These are phyloP conservation scores for Geococcyx californianus DNA, from an alignment of 2,113 vertebrate genomes.

Conservation along the genomic window DNA sequence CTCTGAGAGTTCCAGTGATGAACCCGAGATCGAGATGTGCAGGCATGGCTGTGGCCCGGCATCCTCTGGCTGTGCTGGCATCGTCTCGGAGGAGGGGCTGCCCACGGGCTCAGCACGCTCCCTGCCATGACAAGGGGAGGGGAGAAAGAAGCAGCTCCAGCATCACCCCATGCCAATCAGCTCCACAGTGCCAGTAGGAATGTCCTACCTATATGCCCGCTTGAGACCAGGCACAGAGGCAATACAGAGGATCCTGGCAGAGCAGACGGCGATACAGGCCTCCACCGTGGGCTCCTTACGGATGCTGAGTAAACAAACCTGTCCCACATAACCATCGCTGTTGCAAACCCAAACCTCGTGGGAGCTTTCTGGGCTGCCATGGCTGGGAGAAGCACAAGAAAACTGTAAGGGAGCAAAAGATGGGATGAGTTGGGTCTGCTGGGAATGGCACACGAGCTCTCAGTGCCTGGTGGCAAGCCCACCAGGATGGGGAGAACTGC, in stretches of 20 bases:
- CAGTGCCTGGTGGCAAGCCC: accelerated
- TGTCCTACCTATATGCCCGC: constrained; percentile 61
- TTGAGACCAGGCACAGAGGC: constrained; percentile 94
- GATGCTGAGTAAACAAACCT: constrained; percentile 96
- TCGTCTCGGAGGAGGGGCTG: constrained; percentile 51
- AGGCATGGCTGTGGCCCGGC: constrained; percentile 83
- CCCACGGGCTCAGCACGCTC: constrained; percentile 74
- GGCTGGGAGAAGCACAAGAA: constrained; percentile 96
- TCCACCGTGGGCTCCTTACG: constrained; percentile 94
- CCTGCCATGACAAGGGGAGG: constrained; percentile 45
- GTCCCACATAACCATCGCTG: constrained; percentile 96
- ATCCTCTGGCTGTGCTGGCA: constrained; percentile 31
- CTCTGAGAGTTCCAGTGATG: constrained; percentile 85
- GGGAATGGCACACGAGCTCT: accelerated
- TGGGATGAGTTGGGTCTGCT: not conserved
- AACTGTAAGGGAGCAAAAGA: constrained; percentile 76
- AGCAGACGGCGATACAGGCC: constrained; percentile 97
- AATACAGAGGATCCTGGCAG: constrained; percentile 95
- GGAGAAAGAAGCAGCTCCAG: constrained; percentile 5
- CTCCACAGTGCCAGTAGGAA: not conserved
- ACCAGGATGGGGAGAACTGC: accelerated
- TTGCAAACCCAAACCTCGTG: constrained; percentile 99
- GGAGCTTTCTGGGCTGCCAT: constrained; percentile 87
- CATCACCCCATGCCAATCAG: not conserved
- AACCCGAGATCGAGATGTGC: constrained; percentile 94